Base-by-base conservation (phyloP, 2,797 vertebrate species). In the Cirrhinus mrigala region DNA sequence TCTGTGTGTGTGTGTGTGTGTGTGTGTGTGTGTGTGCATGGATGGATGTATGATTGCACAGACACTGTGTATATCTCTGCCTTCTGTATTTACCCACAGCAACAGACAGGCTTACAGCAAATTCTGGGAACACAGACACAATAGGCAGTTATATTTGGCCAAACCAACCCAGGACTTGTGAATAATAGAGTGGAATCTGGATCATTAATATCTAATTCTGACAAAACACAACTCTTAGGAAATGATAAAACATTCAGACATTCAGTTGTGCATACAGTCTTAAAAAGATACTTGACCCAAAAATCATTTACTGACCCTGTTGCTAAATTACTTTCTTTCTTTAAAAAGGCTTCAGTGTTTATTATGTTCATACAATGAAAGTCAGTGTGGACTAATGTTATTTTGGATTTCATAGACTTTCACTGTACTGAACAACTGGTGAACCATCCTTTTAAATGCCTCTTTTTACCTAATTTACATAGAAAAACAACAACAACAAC, bases 31-130 rank as follows among this genome's bases (percentile, higher is more conserved):
- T 85, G 77, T 18, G 15, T 48, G 22, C 10, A 40, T 52, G 22
- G 60, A 78, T 58, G 33, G 44, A 29, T 54, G 29, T 60, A 79
- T 68, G 62, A 77, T 77, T 71, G 82, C 64, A 58, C 52, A 81
- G 79, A 83, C 79, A 83, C 52, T 66, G 62, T 82, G 52, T 83
- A 78, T 48, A 69, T 52, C 73, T 86, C 68, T 84, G 60, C 50
- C 84, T 84, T 66, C 79, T 87, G 85, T 82, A 68, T 87, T 79
- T 82, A 77, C 66, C 70, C 77, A 54, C 69, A 85, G 70, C 50
- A 86, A 79, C 88, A 80, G 81, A 50, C 52, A 73, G 56, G 58
- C 68, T 71, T 82, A 74, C 76, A 71, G 70, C 62, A 76, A 74
- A 54, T 80, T 80, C 68, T 81, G 79, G 78, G 74, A 58, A 84